A percentile compares a stretch with the other conserved stretches of the same genome.
phyloP scores from a whole-genome alignment of 2,888 invertebrate genomes.

The Nephrotoma appendiculata region DNA sequence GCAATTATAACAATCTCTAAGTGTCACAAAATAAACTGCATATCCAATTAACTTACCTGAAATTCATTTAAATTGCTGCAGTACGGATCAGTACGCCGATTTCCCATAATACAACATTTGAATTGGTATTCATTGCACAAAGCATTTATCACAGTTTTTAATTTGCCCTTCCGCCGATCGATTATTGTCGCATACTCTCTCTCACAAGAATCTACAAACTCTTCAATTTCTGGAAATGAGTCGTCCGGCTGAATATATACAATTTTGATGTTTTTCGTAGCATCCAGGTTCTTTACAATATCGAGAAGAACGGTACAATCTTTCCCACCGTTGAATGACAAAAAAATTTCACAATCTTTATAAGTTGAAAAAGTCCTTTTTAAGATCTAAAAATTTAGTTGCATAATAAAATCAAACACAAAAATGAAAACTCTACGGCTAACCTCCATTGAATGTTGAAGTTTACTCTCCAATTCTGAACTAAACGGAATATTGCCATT shows the following conservation, averaged over 20 bases:
- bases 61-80: constrained; percentile 50
- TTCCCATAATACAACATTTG: constrained; percentile 85
- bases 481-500: not conserved
- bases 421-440: not conserved
- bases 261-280: constrained; percentile 40
- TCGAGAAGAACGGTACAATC: constrained; percentile 91
- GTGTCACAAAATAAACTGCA: not conserved
- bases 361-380: constrained; percentile 45
- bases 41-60: constrained; percentile 38
- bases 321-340: constrained; percentile 97
- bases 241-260: constrained; percentile 69
- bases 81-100: constrained; percentile 74
- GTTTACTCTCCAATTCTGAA: not conserved
- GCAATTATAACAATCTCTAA: constrained; percentile 12
- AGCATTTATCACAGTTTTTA: constrained; percentile 53
- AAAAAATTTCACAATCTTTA: constrained; percentile 59
- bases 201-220: constrained; percentile 60
- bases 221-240: constrained; percentile 74
- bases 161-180: constrained; percentile 47
- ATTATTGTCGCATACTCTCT: constrained; percentile 60
- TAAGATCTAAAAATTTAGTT: constrained; percentile 38
- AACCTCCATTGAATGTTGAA: not conserved
- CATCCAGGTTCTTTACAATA: constrained; percentile 33
- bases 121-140: constrained; percentile 41
- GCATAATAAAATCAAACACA: not conserved